These are phyloP conservation scores for Lasioglossum vierecki DNA, from an alignment of 2,888 invertebrate species.

Conservation along the genomic window DNA sequence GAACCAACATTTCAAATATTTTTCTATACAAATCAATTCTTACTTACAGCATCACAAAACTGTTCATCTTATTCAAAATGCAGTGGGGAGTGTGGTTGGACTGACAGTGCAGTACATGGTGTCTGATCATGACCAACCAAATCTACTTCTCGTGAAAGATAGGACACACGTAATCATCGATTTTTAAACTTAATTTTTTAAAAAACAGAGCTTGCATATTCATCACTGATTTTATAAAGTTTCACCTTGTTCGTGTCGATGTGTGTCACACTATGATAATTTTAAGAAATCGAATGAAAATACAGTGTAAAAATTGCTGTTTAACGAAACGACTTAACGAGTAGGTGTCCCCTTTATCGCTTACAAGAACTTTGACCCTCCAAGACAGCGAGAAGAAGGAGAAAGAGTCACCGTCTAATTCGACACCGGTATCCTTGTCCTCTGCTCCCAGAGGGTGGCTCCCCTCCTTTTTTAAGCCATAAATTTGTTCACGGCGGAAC, in stretches of 20 bases:
- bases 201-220: neutral
- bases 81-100: too few relatives aligned
- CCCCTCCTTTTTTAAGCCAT: slow-evolving; percentile 75
- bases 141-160: neutral
- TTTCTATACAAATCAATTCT: too few relatives aligned
- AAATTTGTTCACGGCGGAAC: slow-evolving; percentile 79
- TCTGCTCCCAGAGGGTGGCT: slow-evolving; percentile 61
- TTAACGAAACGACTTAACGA: slow-evolving; percentile 78
- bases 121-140: too few relatives aligned
- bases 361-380: slow-evolving; percentile 82
- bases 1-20: neutral
- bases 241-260: neutral
- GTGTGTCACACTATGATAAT: neutral
- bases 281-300: neutral
- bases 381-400: slow-evolving; percentile 40
- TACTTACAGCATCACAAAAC: too few relatives aligned
- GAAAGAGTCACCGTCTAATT: slow-evolving; percentile 62
- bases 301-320: neutral
- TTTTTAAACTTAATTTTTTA: too few relatives aligned
- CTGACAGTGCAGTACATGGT: too few relatives aligned
- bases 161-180: neutral
- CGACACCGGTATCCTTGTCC: slow-evolving; percentile 65
- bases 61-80: too few relatives aligned
- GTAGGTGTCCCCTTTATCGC: slow-evolving; percentile 83
- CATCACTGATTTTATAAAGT: neutral